Evolutionary conservation across 35 echinoderm and acorn worm genomes (phyloP).

Genomic region (Amphiura filiformis): DNA sequence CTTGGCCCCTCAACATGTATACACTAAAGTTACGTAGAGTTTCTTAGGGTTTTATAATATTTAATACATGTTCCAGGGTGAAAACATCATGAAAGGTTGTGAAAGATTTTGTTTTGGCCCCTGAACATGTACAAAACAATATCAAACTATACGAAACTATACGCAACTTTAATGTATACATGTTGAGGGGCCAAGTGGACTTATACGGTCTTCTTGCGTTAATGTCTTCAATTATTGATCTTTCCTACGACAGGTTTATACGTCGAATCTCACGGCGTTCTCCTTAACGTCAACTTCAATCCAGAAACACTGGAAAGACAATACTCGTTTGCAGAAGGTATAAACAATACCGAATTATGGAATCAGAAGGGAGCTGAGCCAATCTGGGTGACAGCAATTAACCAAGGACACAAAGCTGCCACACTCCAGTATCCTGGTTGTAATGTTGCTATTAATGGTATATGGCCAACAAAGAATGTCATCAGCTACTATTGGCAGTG

Average conservation of each 20-base stretch:
- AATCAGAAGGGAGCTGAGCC: constrained; percentile 81
- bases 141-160: no score
- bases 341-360: constrained; percentile 68
- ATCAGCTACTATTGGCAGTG: neutral
- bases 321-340: constrained; percentile 23
- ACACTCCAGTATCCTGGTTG: constrained; percentile 85
- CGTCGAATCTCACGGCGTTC: constrained; percentile 77
- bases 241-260: constrained; percentile 41
- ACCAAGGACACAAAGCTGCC: constrained; percentile 61
- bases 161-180: no score
- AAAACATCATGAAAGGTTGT: no score
- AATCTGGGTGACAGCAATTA: constrained; percentile 83
- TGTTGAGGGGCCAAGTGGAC: no score
- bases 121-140: no score
- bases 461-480: constrained; percentile 19
- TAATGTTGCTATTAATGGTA: constrained; percentile 71
- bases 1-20: no score
- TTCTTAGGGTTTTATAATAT: no score
- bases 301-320: constrained; percentile 56
- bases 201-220: no score
- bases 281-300: constrained; percentile 81
- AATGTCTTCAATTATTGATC: neutral
- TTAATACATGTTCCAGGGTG: no score
- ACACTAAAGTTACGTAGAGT: no score
- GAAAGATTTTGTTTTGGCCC: no score